Percentiles rank a stretch among this genome's conserved stretches.
Evolutionary conservation across 2,113 vertebrate species (phyloP).

Genomic region (Hemibates koningsi): DNA sequence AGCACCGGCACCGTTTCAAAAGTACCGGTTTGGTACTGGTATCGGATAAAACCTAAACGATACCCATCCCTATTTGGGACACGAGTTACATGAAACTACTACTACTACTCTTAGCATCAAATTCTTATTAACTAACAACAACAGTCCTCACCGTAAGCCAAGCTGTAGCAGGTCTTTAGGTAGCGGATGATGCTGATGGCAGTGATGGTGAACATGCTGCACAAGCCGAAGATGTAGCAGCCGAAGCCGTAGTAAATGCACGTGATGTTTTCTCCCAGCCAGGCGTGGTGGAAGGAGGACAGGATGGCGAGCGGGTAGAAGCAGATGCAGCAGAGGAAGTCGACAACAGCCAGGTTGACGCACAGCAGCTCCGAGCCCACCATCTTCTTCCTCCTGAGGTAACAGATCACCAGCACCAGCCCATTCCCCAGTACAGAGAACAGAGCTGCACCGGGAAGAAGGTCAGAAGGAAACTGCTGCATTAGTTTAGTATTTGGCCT

Average conservation of each 20-base stretch:
- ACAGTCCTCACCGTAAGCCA: constrained; percentile 27
- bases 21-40: no score
- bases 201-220: constrained; percentile 64
- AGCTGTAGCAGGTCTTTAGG: constrained; percentile 59
- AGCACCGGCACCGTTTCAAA: no score
- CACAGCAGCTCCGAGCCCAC: constrained; percentile 59
- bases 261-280: constrained; percentile 44
- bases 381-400: constrained; percentile 58
- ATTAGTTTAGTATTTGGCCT: not conserved
- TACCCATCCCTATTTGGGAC: not conserved
- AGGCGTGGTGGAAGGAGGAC: constrained; percentile 62
- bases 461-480: not conserved
- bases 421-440: constrained; percentile 62
- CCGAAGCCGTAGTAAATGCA: constrained; percentile 66
- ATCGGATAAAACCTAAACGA: no score
- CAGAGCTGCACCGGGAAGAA: constrained; percentile 34
- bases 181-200: constrained; percentile 64
- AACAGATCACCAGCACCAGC: constrained; percentile 61
- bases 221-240: constrained; percentile 63
- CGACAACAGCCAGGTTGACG: constrained; percentile 65
- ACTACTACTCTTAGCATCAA: not conserved
- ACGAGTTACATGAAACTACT: not conserved
- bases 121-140: not conserved
- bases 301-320: constrained; percentile 67
- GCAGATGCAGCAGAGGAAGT: constrained; percentile 63